These are phyloP conservation scores for Eurypyga helias DNA, from an alignment of 2,113 vertebrate genomes.

Conservation along the genomic window DNA sequence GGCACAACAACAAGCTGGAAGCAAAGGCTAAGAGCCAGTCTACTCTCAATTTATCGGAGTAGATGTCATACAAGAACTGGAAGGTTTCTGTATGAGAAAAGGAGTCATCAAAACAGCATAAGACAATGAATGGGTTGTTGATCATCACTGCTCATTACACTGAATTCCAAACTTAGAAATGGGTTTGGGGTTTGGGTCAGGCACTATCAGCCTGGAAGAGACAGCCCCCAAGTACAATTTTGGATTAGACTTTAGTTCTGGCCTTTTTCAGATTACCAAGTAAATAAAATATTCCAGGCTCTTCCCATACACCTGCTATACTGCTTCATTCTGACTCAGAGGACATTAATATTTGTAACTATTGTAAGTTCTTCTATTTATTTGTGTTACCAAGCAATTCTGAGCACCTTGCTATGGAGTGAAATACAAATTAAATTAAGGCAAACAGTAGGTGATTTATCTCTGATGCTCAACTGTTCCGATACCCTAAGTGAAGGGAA, in stretches of 20 bases:
- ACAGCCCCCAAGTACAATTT: not conserved
- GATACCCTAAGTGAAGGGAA: slow-evolving; percentile 50
- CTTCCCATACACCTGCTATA: not conserved
- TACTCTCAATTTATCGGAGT: not conserved
- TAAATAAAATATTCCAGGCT: not conserved
- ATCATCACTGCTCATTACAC: not conserved
- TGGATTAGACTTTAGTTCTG: not conserved
- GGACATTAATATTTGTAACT: not conserved
- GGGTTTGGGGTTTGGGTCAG: not conserved
- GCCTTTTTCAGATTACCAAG: not conserved
- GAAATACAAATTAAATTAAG: slow-evolving; percentile 60
- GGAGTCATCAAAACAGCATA: not conserved
- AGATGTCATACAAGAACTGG: not conserved
- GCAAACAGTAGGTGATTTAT: slow-evolving; percentile 42
- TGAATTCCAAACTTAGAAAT: not conserved
- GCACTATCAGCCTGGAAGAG: not conserved
- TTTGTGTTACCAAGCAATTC: not conserved
- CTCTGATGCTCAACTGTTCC: slow-evolving; percentile 26
- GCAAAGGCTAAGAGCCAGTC: not conserved
- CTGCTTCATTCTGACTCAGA: not conserved
- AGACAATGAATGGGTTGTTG: slow-evolving; percentile 26
- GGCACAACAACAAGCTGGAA: not conserved
- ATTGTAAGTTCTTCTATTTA: slow-evolving; percentile 31
- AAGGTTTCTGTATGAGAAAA: slow-evolving; percentile 32
- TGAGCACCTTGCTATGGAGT: slow-evolving; percentile 29